phyloP scores from a whole-genome alignment of 2,113 vertebrate species.

The Siniperca knerii region DNA sequence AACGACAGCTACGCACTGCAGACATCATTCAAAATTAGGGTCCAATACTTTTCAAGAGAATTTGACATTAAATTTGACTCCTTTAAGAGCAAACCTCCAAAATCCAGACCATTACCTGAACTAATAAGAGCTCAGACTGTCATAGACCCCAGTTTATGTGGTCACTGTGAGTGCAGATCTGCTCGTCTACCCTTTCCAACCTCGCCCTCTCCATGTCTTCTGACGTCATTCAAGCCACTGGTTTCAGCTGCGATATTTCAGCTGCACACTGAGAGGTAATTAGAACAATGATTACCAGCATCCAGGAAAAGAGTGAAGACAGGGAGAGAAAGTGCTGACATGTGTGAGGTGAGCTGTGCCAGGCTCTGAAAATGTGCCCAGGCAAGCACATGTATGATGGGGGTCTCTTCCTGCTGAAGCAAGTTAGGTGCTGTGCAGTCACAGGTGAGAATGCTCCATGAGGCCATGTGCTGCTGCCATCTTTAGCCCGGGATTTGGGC shows the following conservation, averaged over 20 bases:
- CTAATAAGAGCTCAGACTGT: constrained; percentile 13
- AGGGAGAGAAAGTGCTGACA: constrained; percentile 71
- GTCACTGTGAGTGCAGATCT: neutral
- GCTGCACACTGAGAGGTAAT: constrained; percentile 61
- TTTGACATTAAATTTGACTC: neutral
- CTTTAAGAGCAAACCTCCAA: neutral
- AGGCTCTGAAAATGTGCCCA: constrained; percentile 62
- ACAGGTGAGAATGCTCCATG: constrained; percentile 57
- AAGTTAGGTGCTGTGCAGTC: constrained; percentile 37
- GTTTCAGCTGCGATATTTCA: constrained; percentile 29
- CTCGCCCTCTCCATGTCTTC: constrained; percentile 23
- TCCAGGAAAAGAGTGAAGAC: constrained; percentile 53
- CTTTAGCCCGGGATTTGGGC: constrained; percentile 45
- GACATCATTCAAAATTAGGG: neutral
- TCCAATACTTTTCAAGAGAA: neutral
- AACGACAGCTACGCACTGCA: neutral
- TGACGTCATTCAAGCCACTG: constrained; percentile 17
- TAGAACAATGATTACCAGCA: constrained; percentile 63
- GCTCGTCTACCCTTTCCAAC: constrained; percentile 20
- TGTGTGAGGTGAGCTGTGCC: constrained; percentile 67
- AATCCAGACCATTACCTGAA: constrained; percentile 5
- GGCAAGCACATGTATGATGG: constrained; percentile 62
- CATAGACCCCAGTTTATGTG: constrained; percentile 13
- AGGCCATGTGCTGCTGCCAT: constrained; percentile 56
- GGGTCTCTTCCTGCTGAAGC: constrained; percentile 47